These are phyloP conservation scores for Anguilla japonica DNA, from an alignment of 2,113 vertebrate species.

Conservation along the genomic window DNA sequence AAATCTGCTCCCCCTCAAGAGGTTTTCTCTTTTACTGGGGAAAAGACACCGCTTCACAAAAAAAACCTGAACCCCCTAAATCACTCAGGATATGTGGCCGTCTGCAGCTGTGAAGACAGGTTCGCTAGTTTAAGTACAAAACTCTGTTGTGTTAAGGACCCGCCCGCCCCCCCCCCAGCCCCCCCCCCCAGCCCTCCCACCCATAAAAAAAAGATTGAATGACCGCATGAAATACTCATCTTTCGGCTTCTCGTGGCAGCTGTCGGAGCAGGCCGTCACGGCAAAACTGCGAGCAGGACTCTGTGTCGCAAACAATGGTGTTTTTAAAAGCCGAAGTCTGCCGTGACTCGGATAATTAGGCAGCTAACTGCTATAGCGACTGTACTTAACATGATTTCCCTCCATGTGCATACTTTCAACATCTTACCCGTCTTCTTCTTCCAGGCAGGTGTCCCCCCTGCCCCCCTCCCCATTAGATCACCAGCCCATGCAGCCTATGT, in stretches of 20 bases:
- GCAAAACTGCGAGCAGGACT: not conserved
- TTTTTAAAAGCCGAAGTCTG: not conserved
- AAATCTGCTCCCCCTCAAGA: not conserved
- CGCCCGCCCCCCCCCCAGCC: no score
- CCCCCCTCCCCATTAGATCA: no score
- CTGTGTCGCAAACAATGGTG: no score
- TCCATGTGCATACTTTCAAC: not conserved
- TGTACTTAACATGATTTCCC: not conserved
- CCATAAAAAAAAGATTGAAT: not conserved
- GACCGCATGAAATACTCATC: not conserved
- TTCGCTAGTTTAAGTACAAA: not conserved
- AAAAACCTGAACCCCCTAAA: not conserved
- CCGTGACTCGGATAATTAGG: not conserved
- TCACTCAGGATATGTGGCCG: not conserved
- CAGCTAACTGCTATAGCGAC: not conserved
- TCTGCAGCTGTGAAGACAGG: not conserved
- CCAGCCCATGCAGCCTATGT: no score
- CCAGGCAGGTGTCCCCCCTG: not conserved
- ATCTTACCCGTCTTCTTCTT: not conserved
- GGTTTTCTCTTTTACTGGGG: not conserved
- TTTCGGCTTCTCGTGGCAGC: not conserved
- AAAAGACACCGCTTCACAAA: not conserved
- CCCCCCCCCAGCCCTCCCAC: no score
- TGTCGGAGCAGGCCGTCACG: not conserved
- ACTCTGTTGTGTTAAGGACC: not conserved